A percentile compares a stretch with the other conserved stretches of the same genome.
These are phyloP conservation scores for Campylorhamphus procurvoides DNA, from an alignment of 2,113 vertebrate species.

Conservation along the genomic window DNA sequence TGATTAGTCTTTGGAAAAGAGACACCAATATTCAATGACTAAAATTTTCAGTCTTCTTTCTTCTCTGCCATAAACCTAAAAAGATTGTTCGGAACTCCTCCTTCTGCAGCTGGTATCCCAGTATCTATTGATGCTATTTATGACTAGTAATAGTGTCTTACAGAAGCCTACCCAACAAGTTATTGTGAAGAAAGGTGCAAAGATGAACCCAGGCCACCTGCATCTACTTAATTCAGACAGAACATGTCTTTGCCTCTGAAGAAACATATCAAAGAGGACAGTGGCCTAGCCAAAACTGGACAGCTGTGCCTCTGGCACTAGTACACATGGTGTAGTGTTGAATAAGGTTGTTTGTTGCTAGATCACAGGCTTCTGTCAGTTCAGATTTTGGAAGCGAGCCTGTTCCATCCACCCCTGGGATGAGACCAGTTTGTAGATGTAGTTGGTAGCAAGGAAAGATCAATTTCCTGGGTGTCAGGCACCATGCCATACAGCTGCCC, in stretches of 20 bases:
- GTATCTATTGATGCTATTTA: not conserved
- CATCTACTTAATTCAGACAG: not conserved
- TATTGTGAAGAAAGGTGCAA: not conserved
- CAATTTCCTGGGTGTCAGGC: not conserved
- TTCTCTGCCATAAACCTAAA: not conserved
- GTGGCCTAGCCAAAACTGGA: not conserved
- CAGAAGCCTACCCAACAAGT: not conserved
- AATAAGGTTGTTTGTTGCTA: not conserved
- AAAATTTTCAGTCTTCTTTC: not conserved
- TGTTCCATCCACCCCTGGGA: not conserved
- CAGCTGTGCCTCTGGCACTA: not conserved
- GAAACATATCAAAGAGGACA: not conserved
- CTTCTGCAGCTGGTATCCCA: not conserved
- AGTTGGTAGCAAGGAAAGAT: not conserved
- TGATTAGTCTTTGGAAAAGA: not conserved
- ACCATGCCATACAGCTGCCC: not conserved
- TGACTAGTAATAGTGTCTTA: not conserved
- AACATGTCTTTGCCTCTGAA: not conserved
- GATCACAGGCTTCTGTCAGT: accelerated
- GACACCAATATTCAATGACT: not conserved
- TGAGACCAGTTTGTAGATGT: not conserved
- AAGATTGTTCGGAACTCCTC: not conserved
- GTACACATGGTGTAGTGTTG: not conserved
- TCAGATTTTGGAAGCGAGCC: not conserved
- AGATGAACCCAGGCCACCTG: not conserved